These are phyloP conservation scores for Melipona beecheii DNA, from an alignment of 2,888 invertebrate species.

Conservation along the genomic window DNA sequence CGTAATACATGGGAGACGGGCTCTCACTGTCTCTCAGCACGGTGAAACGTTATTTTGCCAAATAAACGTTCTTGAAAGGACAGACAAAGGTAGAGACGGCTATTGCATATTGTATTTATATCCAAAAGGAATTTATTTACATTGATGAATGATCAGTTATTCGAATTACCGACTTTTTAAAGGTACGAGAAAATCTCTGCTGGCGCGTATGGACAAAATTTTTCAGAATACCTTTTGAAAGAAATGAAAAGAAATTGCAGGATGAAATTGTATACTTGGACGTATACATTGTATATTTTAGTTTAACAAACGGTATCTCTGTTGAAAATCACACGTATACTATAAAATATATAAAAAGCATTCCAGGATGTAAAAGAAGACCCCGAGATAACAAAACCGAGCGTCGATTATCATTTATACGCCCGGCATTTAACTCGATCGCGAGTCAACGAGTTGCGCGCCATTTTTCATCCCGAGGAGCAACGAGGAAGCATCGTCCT, in stretches of 20 bases:
- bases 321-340: too few relatives aligned
- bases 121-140: neutral
- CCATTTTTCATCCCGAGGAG: conserved; percentile 8
- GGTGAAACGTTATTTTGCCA: neutral
- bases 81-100: neutral
- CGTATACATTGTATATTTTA: too few relatives aligned
- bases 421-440: too few relatives aligned
- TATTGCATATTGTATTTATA: neutral
- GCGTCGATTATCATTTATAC: neutral
- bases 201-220: neutral
- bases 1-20: neutral
- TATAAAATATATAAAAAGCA: neutral
- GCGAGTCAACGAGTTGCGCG: neutral
- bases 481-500: neutral
- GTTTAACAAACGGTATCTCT: too few relatives aligned
- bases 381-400: neutral
- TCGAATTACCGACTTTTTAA: neutral
- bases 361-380: neutral
- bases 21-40: neutral
- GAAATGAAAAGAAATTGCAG: neutral
- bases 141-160: neutral
- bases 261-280: neutral
- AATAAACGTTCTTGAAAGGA: too few relatives aligned
- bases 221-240: neutral
- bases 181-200: neutral